Base-by-base conservation (phyloP, 1,140 invertebrate genomes). In the Calosoma granatense region DNA sequence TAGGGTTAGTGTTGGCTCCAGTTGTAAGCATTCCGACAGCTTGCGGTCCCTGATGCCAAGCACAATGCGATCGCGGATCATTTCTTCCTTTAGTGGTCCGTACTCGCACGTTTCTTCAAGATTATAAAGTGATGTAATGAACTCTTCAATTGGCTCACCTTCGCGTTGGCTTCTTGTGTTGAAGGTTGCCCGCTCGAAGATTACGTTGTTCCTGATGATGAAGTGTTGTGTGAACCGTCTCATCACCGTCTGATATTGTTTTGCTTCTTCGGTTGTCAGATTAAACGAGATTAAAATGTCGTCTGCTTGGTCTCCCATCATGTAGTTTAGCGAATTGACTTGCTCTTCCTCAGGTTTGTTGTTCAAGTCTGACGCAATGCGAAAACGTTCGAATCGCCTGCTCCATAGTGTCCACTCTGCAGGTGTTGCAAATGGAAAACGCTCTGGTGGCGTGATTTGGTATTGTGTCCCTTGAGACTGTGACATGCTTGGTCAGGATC, bases 141-240 rank as follows among this genome's bases (percentile, higher is more conserved):
- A 36, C n/a, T 36, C 26, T 6, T 36, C 26, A n/a, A 36, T 36
- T 36, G 26, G n/a, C n/a, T 9, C n/a, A 36, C 26, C 26, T 36
- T 36, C 26, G 0, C 79, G 22, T 54, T 77, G 26, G 76, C 0
- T 6, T 36, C n/a, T 6, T 6, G 6, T 36, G 26, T 36, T 9
- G n/a, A 36, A 36, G 6, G n/a, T 36, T 36, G 26, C 26, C 26
- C 26, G 26, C 26, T 36, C 26, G 26, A 9, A 36, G 6, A 36
- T 36, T 36, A 36, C 26, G 26, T 36, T 36, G n/a, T n/a, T n/a
- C n/a, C n/a, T n/a, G n/a, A n/a, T n/a, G n/a, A n/a, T n/a, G n/a
- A n/a, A n/a, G n/a, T n/a, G n/a, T n/a, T n/a, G n/a, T n/a, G n/a
- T n/a, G n/a, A n/a, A n/a, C n/a, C n/a, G n/a, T n/a, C n/a, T n/a